These are phyloP conservation scores for Callyntrura guangdongensis DNA, from an alignment of 2,888 invertebrate genomes.

Conservation along the genomic window DNA sequence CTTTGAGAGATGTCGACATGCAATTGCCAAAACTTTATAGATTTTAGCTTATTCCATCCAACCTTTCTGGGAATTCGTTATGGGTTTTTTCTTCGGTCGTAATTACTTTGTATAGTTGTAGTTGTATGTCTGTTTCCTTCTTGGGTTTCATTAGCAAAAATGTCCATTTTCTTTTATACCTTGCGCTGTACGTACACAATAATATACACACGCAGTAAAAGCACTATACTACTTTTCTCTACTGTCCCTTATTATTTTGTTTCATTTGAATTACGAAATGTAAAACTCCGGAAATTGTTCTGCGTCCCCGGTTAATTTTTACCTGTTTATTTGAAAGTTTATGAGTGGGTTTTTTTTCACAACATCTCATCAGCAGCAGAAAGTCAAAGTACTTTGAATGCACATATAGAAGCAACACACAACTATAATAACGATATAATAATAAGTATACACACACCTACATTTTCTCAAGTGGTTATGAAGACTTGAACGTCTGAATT, in stretches of 20 bases:
- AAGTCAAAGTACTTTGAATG: background rate
- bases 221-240: background rate
- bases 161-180: background rate
- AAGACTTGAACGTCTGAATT: background rate
- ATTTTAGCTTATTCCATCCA: background rate
- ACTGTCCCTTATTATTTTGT: background rate
- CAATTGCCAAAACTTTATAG: background rate
- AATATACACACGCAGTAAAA: background rate
- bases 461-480: too few relatives aligned
- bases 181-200: background rate
- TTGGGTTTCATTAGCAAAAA: slow-evolving; percentile 40
- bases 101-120: slow-evolving; percentile 34
- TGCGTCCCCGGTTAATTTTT: slow-evolving; percentile 7
- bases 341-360: too few relatives aligned
- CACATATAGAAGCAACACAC: too few relatives aligned
- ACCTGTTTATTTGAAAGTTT: slow-evolving; percentile 22
- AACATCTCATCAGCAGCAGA: background rate
- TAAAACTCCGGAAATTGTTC: slow-evolving; percentile 48
- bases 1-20: slow-evolving; percentile 38
- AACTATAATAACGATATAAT: too few relatives aligned
- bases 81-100: slow-evolving; percentile 18
- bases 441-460: too few relatives aligned
- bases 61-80: slow-evolving; percentile 26
- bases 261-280: background rate
- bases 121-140: too few relatives aligned